Conservation (phyloP, 1,140 invertebrate genomes). For the Whitmania pigra region DNA sequence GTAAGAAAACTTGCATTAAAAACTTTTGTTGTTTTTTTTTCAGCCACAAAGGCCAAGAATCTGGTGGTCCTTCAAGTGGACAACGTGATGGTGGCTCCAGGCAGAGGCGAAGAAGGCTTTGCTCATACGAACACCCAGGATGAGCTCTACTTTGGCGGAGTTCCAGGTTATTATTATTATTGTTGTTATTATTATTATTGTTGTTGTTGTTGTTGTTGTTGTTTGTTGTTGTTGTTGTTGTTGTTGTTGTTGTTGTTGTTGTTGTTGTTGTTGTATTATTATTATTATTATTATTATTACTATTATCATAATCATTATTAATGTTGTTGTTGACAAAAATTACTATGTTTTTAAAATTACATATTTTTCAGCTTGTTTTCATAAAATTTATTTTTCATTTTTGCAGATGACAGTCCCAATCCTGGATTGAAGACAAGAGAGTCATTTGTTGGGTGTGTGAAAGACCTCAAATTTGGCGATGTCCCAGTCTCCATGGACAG, state of each 20-base stretch:
- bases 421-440: conserved; percentile 50
- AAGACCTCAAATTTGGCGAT: conserved; percentile 34
- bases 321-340: no score
- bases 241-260: no score
- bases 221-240: not conserved
- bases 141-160: conserved; percentile 76
- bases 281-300: no score
- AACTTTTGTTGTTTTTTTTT: conserved; percentile 25
- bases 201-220: no score
- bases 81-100: conserved; percentile 50
- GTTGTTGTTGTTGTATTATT: no score
- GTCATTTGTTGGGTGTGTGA: conserved; percentile 70
- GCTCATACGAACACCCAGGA: conserved; percentile 64
- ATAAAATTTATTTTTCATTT: not conserved
- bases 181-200: no score
- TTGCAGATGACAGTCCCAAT: conserved; percentile 25
- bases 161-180: conserved; percentile 54
- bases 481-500: conserved; percentile 28
- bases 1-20: not conserved
- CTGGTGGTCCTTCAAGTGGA: conserved; percentile 68
- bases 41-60: conserved; percentile 70
- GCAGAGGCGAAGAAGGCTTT: conserved; percentile 53
- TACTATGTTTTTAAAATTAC: no score
- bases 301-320: no score
- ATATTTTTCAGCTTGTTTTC: not conserved